Percentiles rank a stretch among this genome's conserved stretches.
Conservation (phyloP, 2,113 vertebrate genomes). For the Acanthisitta chloris region DNA sequence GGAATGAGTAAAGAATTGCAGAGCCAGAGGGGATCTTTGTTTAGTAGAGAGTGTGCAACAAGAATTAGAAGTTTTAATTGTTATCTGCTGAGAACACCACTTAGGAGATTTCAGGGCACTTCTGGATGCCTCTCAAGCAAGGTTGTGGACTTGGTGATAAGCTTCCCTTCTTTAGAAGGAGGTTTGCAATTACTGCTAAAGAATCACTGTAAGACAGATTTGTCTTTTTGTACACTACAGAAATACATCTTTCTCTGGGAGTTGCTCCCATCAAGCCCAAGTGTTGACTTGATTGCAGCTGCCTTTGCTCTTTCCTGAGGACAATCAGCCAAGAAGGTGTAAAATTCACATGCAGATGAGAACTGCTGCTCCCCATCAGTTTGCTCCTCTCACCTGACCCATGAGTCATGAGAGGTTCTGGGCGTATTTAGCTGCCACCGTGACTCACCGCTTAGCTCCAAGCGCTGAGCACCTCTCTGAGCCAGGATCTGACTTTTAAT, state of each 20-base stretch:
- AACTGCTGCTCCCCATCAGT: background rate
- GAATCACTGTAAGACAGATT: background rate
- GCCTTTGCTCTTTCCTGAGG: background rate
- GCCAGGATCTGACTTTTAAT: background rate
- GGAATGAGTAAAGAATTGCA: background rate
- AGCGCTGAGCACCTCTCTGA: background rate
- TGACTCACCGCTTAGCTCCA: slow-evolving; percentile 28
- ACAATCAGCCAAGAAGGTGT: background rate
- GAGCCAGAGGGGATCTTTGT: background rate
- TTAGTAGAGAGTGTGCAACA: background rate
- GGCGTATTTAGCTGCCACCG: background rate
- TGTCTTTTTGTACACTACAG: background rate
- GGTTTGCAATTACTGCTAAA: background rate
- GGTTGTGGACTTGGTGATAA: background rate
- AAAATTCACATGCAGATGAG: background rate
- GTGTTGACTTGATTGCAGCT: background rate
- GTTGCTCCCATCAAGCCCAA: background rate
- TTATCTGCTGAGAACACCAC: background rate
- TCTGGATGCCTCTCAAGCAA: background rate
- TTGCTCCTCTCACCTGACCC: slow-evolving; percentile 35
- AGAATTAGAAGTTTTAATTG: background rate
- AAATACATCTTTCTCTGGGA: background rate
- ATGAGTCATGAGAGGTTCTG: slow-evolving; percentile 41
- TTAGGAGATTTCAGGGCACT: background rate
- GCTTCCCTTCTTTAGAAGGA: background rate